Conservation (phyloP, 2,888 invertebrate genomes). For the Coenonympha arcania region DNA sequence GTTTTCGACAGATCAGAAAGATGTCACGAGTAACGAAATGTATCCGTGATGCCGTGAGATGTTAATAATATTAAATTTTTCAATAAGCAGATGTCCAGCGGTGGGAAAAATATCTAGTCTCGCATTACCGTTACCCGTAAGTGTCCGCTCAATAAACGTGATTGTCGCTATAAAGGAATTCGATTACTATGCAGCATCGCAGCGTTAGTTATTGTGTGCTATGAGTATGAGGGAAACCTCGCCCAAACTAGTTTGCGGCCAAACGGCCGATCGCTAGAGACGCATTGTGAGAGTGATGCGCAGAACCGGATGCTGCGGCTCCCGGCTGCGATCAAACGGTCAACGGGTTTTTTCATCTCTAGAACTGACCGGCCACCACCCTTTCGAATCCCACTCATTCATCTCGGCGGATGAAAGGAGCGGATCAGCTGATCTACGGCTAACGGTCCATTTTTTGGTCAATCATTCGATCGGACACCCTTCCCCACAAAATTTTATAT, state of each 20-base stretch:
- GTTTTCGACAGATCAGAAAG: neutral
- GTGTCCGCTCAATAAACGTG: slow-evolving; percentile 54
- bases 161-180: slow-evolving; percentile 60
- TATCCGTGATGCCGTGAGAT: neutral
- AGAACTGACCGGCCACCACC: slow-evolving; percentile 55
- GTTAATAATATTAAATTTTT: slow-evolving; percentile 4
- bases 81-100: slow-evolving; percentile 20
- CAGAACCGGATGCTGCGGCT: slow-evolving; percentile 71
- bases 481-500: slow-evolving; percentile 52
- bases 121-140: slow-evolving; percentile 43
- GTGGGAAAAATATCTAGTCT: slow-evolving; percentile 26
- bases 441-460: slow-evolving; percentile 64
- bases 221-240: slow-evolving; percentile 59
- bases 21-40: neutral
- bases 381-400: slow-evolving; percentile 55
- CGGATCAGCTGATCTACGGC: slow-evolving; percentile 61
- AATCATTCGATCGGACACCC: slow-evolving; percentile 50
- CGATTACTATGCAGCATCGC: slow-evolving; percentile 62
- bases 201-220: slow-evolving; percentile 41
- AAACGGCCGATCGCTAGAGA: slow-evolving; percentile 58
- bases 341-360: slow-evolving; percentile 59
- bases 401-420: slow-evolving; percentile 61
- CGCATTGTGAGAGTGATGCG: slow-evolving; percentile 65
- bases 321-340: slow-evolving; percentile 62
- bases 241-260: slow-evolving; percentile 65